phyloP scores from a whole-genome alignment of 35 echinoderm and acorn worm genomes.

The Chiridota heheva region DNA sequence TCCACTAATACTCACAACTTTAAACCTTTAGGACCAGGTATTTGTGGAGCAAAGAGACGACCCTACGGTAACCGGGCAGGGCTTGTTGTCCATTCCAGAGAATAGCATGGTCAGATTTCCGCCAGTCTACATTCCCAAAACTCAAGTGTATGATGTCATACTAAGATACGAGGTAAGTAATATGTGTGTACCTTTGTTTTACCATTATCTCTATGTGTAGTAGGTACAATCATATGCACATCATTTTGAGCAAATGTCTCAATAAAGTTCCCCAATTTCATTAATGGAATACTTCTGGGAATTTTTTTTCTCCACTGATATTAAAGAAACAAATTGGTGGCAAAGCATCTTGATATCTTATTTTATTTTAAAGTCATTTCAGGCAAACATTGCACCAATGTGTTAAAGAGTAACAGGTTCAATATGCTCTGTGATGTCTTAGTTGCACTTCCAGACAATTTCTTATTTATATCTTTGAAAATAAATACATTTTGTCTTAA shows the following conservation, averaged over 20 bases:
- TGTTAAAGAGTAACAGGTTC: background rate
- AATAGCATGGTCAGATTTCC: conserved; percentile 36
- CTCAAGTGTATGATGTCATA: conserved; percentile 59
- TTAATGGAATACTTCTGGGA: no score
- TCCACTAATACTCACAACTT: background rate
- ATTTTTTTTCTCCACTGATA: no score
- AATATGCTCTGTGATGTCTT: conserved; percentile 17
- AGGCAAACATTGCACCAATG: background rate
- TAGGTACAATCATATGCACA: background rate
- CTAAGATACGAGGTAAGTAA: conserved; percentile 69
- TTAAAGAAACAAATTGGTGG: no score
- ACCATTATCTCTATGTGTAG: background rate
- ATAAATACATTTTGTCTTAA: no score
- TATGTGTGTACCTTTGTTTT: background rate
- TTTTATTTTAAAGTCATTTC: no score
- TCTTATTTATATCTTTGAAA: no score
- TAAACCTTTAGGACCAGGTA: conserved; percentile 6
- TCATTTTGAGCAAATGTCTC: background rate
- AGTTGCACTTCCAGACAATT: no score
- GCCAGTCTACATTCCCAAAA: conserved; percentile 46
- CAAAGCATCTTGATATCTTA: no score
- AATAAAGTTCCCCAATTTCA: no score
- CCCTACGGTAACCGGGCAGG: conserved; percentile 47
- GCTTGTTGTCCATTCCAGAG: conserved; percentile 60
- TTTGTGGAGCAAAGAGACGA: conserved; percentile 13